These are phyloP conservation scores for Rhopilema esculentum DNA, from an alignment of 30 jellyfish, hydroid and myxozoan species.

Conservation along the genomic window DNA sequence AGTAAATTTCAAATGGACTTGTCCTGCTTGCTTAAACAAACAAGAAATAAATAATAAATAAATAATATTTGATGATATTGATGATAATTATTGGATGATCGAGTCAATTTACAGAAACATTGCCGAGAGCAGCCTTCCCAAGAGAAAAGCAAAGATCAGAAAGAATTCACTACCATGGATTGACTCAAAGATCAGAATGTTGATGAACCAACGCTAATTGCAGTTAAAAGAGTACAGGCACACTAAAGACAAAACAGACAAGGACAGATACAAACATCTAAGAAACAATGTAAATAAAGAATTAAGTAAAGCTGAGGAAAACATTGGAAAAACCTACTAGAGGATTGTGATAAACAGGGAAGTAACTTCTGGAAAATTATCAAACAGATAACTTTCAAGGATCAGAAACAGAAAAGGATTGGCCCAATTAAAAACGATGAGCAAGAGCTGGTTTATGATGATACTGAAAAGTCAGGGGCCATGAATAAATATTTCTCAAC, in stretches of 20 bases:
- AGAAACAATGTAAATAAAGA: conserved; percentile 47
- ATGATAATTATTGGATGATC: neutral
- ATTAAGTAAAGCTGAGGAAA: conserved; percentile 57
- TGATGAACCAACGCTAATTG: conserved; percentile 49
- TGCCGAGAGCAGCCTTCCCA: conserved; percentile 39
- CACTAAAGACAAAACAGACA: conserved; percentile 54
- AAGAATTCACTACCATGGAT: conserved; percentile 53
- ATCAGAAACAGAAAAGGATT: conserved; percentile 35
- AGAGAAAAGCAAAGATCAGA: conserved; percentile 44
- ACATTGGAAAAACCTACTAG: conserved; percentile 38
- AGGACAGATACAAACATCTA: conserved; percentile 20
- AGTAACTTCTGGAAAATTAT: conserved; percentile 46
- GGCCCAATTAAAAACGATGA: conserved; percentile 45
- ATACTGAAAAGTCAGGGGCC: conserved; percentile 33
- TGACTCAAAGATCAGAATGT: conserved; percentile 38
- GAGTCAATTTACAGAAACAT: no score
- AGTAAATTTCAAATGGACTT: no score
- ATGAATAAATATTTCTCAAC: conserved; percentile 43
- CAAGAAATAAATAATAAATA: no score
- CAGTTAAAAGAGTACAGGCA: conserved; percentile 43
- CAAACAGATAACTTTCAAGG: conserved; percentile 42
- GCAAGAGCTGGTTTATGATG: conserved; percentile 44
- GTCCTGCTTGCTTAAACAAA: no score
- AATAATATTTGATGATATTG: neutral
- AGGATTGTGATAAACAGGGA: conserved; percentile 32